Base-by-base conservation (phyloP, 23 tunicate species). In the Halocynthia roretzi region DNA sequence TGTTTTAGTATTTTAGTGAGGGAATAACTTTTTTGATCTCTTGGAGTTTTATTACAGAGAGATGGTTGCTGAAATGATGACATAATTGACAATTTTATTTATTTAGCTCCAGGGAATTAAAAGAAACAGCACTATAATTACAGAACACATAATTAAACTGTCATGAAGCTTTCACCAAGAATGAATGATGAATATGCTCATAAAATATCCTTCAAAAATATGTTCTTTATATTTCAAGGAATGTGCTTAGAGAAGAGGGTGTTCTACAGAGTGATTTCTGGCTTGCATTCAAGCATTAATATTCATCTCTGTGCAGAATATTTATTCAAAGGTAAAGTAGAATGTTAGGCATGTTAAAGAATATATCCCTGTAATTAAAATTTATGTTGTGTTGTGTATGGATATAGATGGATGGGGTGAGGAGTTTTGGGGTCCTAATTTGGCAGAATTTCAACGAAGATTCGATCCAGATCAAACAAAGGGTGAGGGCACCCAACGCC, bases 221-320 rank as follows among this genome's bases (percentile, higher is more conserved):
- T 49, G 2, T 19, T 18, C 15, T 10, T 7, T 75, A 10, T 75
- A 62, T 51, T 74, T 49, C 44, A 68, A 90, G 98, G 93, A 70
- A 77, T 93, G 88, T 93, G 98, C 70, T 76, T 93, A 50, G 98
- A 93, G 63, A 93, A 93, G 76, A 78, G 93, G 54, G 87, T 93
- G 23, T 93, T 93, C 70, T 93, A 86, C 76, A 82, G 98, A 62
- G 98, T 93, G 14, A 83, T 93, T 75, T 93, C 98, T 44, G 98
- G 98, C 6, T 80, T 93, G 8, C 98, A 93, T 63, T 87, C 93
- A 20, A 86, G 93, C 53, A 93, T 93, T 62, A 87, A 87, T 71
- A 82, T 75, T 7, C 98, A 93, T 68, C 76, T 93, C 8, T 87
- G 83, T 72, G 83, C 90, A 7, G n/a, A 75, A 7, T 93, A 93